Evolutionary conservation across 2,797 vertebrate genomes (phyloP), one percentile per base, ranked within the genome.

Genomic region (Falco naumanni): DNA sequence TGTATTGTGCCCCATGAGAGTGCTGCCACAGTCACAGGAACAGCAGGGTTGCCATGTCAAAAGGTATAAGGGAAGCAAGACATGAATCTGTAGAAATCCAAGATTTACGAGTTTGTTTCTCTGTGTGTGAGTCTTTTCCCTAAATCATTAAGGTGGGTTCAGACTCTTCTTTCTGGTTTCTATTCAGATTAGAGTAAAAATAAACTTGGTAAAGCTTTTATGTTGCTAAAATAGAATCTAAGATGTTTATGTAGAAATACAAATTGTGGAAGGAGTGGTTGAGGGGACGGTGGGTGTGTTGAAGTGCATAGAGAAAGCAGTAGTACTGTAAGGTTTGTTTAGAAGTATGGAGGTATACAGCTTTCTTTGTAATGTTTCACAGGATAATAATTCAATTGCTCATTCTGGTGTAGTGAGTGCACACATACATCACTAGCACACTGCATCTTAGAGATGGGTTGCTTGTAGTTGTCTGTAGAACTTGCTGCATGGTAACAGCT

Each of bases 381-480:
- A 92, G 81, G 29, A 28, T 84, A 78, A 84, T 91, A 74, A 93
- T 94, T 96, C 84, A 85, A 20, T 64, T 89, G 61, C 57, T 94
- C 39, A 45, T 90, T 89, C 78, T 95, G 78, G 31, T 92, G 64
- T 83, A 71, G 90, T 66, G 56, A 92, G 60, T 41, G 39, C 13
- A 9, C 50, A 26, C 60, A 92, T 96, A 90, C 92, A 94, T 95
- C 93, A 92, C 31, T 29, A 47, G 51, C 41, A 77, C 19, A 5
- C n/a, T 88, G 37, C 54, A 21, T 91, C 45, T 76, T 89, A 60
- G 74, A 90, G 89, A 74, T 82, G 78, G 34, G 90, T 47, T 94
- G n/a, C 87, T 80, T 93, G 71, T 85, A 77, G 71, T 57, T 92
- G 59, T 89, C 86, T 86, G 59, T 84, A 61, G 79, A 84, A 41